Percentiles rank a stretch among this genome's conserved stretches.
These are phyloP conservation scores for Rhopalosiphum nymphaeae DNA, from an alignment of 2,888 invertebrate species.

Conservation along the genomic window DNA sequence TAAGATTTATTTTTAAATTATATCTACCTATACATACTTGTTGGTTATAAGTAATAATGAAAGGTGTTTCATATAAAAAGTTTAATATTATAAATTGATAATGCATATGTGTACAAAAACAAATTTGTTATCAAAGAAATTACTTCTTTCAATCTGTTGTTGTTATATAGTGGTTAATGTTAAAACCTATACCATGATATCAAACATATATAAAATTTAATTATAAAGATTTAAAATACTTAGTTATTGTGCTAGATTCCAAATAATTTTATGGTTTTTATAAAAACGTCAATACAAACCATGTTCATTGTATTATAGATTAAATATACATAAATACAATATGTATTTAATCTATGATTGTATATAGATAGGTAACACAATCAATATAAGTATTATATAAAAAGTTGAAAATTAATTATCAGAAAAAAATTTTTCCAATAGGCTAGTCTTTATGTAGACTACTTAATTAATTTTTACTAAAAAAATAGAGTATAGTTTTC, in stretches of 20 bases:
- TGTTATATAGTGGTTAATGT: not conserved
- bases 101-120: not conserved
- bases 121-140: not conserved
- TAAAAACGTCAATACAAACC: not conserved
- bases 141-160: not conserved
- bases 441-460: not conserved
- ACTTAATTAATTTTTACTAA: no score
- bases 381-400: not conserved
- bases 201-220: not conserved
- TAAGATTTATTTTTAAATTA: constrained; percentile 39
- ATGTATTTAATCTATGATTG: not conserved
- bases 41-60: not conserved
- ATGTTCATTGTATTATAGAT: no score
- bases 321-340: no score
- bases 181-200: not conserved
- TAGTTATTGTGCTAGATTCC: not conserved
- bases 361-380: not conserved
- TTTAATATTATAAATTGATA: not conserved
- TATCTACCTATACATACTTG: not conserved
- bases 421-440: not conserved
- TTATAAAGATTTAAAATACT: not conserved
- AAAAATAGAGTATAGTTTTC: no score
- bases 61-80: not conserved
- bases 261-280: not conserved
- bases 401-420: not conserved